A percentile compares a stretch with the other conserved stretches of the same genome.
Evolutionary conservation across 2,113 vertebrate genomes (phyloP).

Genomic region (Sebastes schlegelii): DNA sequence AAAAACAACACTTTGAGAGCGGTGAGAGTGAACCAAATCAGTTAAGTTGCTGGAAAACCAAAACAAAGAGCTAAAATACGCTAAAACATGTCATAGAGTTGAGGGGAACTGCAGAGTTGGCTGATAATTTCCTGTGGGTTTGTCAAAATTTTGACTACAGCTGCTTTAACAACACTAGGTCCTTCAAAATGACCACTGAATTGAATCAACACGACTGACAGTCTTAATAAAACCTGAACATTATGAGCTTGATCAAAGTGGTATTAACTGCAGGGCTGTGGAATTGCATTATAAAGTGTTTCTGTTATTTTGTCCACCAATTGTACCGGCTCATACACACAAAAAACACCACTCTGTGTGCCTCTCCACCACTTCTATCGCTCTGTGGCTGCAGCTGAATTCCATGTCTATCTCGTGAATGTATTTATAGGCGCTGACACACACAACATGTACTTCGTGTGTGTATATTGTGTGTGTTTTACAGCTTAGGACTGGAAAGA

Average conservation of each 20-base stretch:
- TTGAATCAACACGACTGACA: neutral
- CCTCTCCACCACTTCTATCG: neutral
- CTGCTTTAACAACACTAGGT: neutral
- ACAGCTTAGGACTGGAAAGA: slow-evolving; percentile 3
- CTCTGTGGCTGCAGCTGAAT: slow-evolving; percentile 52
- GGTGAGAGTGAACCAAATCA: neutral
- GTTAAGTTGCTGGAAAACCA: neutral
- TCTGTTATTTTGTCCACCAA: slow-evolving; percentile 2
- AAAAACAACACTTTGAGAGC: neutral
- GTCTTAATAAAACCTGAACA: neutral
- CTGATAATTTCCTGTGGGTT: neutral
- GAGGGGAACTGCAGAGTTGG: no score
- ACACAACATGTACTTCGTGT: slow-evolving; percentile 21
- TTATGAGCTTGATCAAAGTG: neutral
- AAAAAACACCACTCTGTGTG: neutral
- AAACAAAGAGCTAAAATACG: neutral
- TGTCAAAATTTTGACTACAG: neutral
- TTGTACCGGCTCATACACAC: neutral
- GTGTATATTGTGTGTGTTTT: slow-evolving; percentile 23
- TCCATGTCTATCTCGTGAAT: slow-evolving; percentile 54
- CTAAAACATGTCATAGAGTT: neutral
- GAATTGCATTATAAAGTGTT: neutral
- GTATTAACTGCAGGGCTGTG: neutral
- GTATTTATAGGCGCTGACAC: slow-evolving; percentile 80
- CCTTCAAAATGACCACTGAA: neutral